Base-by-base conservation (phyloP, 2,888 invertebrate genomes). In the Melitaea athalia region DNA sequence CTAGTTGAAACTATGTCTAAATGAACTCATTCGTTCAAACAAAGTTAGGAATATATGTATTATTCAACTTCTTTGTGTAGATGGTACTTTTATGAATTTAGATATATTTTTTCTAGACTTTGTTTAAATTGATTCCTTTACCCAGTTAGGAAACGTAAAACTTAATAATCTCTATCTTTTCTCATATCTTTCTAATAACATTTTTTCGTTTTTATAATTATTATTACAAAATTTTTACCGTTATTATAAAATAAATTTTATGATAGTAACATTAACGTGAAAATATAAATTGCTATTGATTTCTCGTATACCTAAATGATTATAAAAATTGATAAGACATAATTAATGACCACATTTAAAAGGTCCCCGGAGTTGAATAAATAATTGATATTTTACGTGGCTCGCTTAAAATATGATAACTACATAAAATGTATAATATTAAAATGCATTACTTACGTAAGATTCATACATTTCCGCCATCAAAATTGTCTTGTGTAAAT, bases 401-500 rank as follows among this genome's bases (percentile, higher is more conserved):
- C 15, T 12, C 42, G 10, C 42, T 38, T 42, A 38, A 57, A 38
- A 38, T 38, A 33, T 15, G 42, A 57, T 24, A 24, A 7, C 14
- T 55, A 33, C 33, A 7, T 55, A 55, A 31, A 33, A 55, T 55
- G 15, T 38, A 57, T 15, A 38, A 10, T 17, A 57, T 5, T 24
- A 42, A 24, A 45, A 60, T 15, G 33, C 31, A 60, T 45, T 49
- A 49, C 5, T 49, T 49, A 49, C n/a, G 3, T 14, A n/a, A 49
- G 47, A 49, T 49, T 49, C 47, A 49, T 38, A 49, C 47, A 52
- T 31, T 57, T 64, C 49, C 12, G 52, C 59, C 52, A 45, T 69
- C 63, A 59, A 15, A 59, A 43, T 62, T 53, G 66, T 47, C 24
- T 63, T 65, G 65, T 63, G 61, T 59, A 70, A 72, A 74, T 73